A percentile compares a stretch with the other conserved stretches of the same genome.
phyloP scores from a whole-genome alignment of 1,140 invertebrate genomes.

The Diachasmimorpha longicaudata region DNA sequence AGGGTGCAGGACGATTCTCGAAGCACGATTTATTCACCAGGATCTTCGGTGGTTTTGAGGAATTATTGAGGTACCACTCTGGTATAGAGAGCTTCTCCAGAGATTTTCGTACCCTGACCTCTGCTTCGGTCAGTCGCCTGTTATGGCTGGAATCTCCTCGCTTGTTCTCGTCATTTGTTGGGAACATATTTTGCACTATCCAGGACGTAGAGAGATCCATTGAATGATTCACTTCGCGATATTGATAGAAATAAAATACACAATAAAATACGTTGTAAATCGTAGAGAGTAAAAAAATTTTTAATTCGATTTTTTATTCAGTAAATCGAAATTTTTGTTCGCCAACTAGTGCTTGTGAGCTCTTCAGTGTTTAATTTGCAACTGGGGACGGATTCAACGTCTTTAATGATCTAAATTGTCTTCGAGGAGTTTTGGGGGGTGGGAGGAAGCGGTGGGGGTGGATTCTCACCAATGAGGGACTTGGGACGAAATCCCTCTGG shows the following conservation, averaged over 20 bases:
- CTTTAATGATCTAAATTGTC: neutral
- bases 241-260: neutral
- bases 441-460: neutral
- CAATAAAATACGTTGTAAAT: neutral
- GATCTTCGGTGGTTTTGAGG: conserved; percentile 33
- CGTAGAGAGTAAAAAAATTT: too few relatives aligned
- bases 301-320: neutral
- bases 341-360: neutral
- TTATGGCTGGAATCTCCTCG: conserved; percentile 7
- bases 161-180: neutral
- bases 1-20: conserved; percentile 29
- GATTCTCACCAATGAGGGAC: neutral
- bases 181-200: conserved; percentile 37
- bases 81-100: conserved; percentile 65
- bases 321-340: neutral
- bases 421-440: neutral
- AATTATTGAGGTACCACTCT: conserved; percentile 66
- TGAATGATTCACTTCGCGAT: neutral
- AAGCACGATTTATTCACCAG: conserved; percentile 32
- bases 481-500: neutral
- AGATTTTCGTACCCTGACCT: conserved; percentile 64
- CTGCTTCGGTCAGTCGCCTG: conserved; percentile 57
- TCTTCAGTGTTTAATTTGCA: neutral
- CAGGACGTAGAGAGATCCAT: conserved; percentile 23
- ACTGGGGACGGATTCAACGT: neutral